phyloP scores from a whole-genome alignment of 2,113 vertebrate genomes.

The Ophthalmolycus amberensis region DNA sequence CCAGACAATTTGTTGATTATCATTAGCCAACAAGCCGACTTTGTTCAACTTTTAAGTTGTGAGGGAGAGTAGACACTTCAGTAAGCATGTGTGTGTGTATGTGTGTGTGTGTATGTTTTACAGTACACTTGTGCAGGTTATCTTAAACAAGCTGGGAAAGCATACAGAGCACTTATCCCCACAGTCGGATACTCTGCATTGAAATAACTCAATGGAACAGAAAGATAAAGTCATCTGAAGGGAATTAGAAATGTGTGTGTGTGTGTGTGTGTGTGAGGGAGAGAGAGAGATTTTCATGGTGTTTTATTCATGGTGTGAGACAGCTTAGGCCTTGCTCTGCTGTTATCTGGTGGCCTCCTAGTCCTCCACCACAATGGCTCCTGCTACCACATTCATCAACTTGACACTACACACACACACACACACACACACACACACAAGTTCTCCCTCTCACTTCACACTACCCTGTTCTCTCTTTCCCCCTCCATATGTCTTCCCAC shows the following conservation, averaged over 20 bases:
- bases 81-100: neutral
- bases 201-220: slow-evolving; percentile 46
- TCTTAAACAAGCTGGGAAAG: slow-evolving; percentile 14
- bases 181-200: slow-evolving; percentile 21
- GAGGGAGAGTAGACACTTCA: neutral
- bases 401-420: slow-evolving; percentile 60
- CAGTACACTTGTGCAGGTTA: slow-evolving; percentile 16
- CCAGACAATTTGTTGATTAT: slow-evolving; percentile 10
- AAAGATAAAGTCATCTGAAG: slow-evolving; percentile 41
- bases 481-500: slow-evolving; percentile 52
- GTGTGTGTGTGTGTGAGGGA: slow-evolving; percentile 18
- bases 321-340: slow-evolving; percentile 66
- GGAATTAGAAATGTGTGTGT: slow-evolving; percentile 50
- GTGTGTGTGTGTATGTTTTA: neutral
- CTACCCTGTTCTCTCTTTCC: slow-evolving; percentile 20
- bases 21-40: slow-evolving; percentile 25
- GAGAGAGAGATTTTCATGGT: slow-evolving; percentile 41
- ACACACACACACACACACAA: slow-evolving; percentile 27
- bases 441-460: slow-evolving; percentile 30
- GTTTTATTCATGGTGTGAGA: slow-evolving; percentile 61
- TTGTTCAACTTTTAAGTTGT: neutral
- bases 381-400: slow-evolving; percentile 79
- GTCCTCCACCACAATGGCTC: slow-evolving; percentile 68
- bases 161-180: slow-evolving; percentile 10
- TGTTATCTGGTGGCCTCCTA: slow-evolving; percentile 77